These are phyloP conservation scores for Lycocorax pyrrhopterus DNA, from an alignment of 2,113 vertebrate species.

Conservation along the genomic window DNA sequence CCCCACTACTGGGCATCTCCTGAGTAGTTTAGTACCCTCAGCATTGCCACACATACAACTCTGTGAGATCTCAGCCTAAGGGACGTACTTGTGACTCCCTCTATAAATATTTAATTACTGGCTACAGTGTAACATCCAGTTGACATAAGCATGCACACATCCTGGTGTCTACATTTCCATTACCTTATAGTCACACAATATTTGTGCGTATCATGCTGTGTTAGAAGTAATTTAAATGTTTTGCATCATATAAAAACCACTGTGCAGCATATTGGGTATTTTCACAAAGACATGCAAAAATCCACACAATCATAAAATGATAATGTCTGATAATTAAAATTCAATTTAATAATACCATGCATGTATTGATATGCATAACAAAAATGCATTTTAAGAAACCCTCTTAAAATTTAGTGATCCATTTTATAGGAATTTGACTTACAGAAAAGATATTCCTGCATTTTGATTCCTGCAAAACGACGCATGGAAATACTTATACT, in stretches of 20 bases:
- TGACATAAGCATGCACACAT: background rate
- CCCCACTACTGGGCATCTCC: background rate
- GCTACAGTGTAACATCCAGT: background rate
- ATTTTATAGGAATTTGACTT: background rate
- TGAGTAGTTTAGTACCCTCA: background rate
- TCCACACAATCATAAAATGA: background rate
- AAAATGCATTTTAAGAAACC: background rate
- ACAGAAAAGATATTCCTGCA: background rate
- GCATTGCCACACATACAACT: background rate
- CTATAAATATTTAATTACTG: slow-evolving; percentile 18
- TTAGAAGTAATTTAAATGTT: background rate
- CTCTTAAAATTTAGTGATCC: background rate
- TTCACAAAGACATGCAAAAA: background rate
- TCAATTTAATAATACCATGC: background rate
- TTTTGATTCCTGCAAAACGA: background rate
- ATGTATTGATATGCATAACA: background rate
- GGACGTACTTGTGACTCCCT: background rate
- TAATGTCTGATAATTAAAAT: background rate
- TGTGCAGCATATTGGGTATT: background rate
- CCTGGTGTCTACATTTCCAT: background rate
- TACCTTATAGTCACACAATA: background rate
- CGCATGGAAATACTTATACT: background rate
- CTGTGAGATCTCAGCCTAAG: background rate
- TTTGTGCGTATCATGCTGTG: background rate
- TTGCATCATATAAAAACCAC: background rate